Base-by-base conservation (phyloP, 2,113 vertebrate genomes). In the Scartelaos histophorus region DNA sequence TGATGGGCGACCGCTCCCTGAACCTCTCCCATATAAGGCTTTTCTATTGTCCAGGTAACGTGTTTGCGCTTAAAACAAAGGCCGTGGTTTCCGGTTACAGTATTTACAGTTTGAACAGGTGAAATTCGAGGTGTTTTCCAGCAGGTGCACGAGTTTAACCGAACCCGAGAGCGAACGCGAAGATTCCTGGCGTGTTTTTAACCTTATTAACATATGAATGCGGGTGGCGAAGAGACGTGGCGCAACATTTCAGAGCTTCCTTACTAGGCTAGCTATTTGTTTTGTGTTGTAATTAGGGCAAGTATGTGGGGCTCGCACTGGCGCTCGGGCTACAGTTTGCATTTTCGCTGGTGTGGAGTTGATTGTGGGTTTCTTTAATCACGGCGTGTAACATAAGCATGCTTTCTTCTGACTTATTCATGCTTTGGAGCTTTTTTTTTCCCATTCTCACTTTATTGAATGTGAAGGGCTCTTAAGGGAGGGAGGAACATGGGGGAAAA, bases 271-370 rank as follows among this genome's bases (percentile, higher is more conserved):
- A 68, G 84, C 78, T 76, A 84, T 91, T 88, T 90, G 84, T 87
- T 89, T 86, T 85, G 79, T 82, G 83, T 24, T 61, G 76, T 88
- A 91, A 89, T 89, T 88, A 75, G 91, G 87, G 80, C 90, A 90
- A 70, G 73, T 85, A 90, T 89, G 88, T 89, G 84, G 87, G 86
- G 1, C 87, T 87, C 17, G 58, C 74, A 74, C 83, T 82, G 58
- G 66, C 34, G 13, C 62, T n/a, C 65, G 78, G 85, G 74, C 81
- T 34, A 66, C 78, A 56, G 54, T 67, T 45, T 64, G 60, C 47
- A 47, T 76, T 58, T 74, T 73, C 62, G 71, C 29, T 24, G 22
- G 25, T 61, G 17, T 70, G 13, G 67, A 43, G 51, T 77, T 46
- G 57, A 60, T 58, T n/a, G 13, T 16, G 67, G 74, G 19, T 24